Conservation (phyloP, 2,888 invertebrate species). For the Acholoe squamosa region DNA sequence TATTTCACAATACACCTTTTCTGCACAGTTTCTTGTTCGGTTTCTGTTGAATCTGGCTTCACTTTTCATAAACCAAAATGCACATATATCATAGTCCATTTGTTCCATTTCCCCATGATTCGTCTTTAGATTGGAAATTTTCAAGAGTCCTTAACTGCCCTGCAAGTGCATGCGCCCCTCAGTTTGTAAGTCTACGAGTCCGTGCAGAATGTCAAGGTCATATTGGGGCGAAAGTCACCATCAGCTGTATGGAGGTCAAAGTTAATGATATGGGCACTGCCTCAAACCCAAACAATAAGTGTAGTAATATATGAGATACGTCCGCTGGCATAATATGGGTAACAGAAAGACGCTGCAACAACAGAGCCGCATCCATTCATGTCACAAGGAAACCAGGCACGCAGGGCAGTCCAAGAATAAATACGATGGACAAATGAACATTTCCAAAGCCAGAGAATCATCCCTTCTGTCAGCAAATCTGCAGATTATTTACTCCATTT, state of each 20-base stretch:
- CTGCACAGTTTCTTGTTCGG: not conserved
- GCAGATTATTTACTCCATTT: not conserved
- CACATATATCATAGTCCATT: not conserved
- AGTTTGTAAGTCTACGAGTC: constrained; percentile 11
- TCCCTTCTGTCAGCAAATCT: not conserved
- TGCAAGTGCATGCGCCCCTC: not conserved
- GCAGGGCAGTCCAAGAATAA: not conserved
- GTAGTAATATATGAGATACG: not conserved
- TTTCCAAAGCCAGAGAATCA: not conserved
- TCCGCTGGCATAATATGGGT: not conserved
- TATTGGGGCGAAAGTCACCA: not conserved
- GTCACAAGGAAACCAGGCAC: not conserved
- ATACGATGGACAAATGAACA: not conserved
- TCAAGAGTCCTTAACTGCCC: not conserved
- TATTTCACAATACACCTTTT: not conserved
- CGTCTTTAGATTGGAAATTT: not conserved
- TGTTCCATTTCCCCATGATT: not conserved
- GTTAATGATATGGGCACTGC: not conserved
- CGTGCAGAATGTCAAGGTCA: constrained; percentile 23
- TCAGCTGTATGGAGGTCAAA: constrained; percentile 18
- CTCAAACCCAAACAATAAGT: not conserved
- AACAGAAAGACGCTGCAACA: not conserved
- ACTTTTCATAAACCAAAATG: not conserved
- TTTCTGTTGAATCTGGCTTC: constrained; percentile 52
- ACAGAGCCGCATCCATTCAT: not conserved